Evolutionary conservation across 2,888 invertebrate genomes (phyloP).

Genomic region (Caenorhabditis becei): DNA sequence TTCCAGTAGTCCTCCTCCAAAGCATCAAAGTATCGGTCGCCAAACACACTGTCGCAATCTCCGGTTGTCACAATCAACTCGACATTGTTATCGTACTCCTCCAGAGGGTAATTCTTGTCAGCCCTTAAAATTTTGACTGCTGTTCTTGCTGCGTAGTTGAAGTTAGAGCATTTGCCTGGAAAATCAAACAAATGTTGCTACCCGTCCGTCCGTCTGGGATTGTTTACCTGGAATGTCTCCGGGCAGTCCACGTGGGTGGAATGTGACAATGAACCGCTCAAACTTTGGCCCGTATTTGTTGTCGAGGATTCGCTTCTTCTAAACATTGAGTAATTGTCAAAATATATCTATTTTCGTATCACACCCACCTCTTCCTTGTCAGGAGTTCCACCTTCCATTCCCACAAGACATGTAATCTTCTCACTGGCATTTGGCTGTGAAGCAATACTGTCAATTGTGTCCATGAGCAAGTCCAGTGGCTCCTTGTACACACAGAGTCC

Average conservation of each 20-base stretch:
- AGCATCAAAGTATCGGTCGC: slow-evolving; percentile 77
- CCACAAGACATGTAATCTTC: slow-evolving; percentile 73
- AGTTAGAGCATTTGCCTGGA: slow-evolving; percentile 77
- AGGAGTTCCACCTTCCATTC: slow-evolving; percentile 78
- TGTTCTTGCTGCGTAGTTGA: slow-evolving; percentile 74
- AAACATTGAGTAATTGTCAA: slow-evolving; percentile 40
- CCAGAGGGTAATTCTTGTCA: slow-evolving; percentile 73
- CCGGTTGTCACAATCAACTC: slow-evolving; percentile 78
- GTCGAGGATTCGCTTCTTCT: slow-evolving; percentile 70
- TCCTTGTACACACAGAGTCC: slow-evolving; percentile 75
- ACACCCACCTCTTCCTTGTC: slow-evolving; percentile 73
- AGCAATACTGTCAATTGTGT: slow-evolving; percentile 75
- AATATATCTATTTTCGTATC: not conserved
- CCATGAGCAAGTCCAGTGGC: slow-evolving; percentile 73
- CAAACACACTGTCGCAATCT: slow-evolving; percentile 77
- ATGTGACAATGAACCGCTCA: slow-evolving; percentile 76
- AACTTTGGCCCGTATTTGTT: slow-evolving; percentile 72
- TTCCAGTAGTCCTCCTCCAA: slow-evolving; percentile 79
- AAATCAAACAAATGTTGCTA: slow-evolving; percentile 28
- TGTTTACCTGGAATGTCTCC: slow-evolving; percentile 77
- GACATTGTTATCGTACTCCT: slow-evolving; percentile 66
- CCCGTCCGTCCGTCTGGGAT: not conserved
- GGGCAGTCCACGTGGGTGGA: slow-evolving; percentile 76
- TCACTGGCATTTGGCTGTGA: slow-evolving; percentile 71
- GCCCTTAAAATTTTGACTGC: slow-evolving; percentile 71